A percentile compares a stretch with the other conserved stretches of the same genome.
These are phyloP conservation scores for Pasiphila rectangulata DNA, from an alignment of 2,888 invertebrate species.

Conservation along the genomic window DNA sequence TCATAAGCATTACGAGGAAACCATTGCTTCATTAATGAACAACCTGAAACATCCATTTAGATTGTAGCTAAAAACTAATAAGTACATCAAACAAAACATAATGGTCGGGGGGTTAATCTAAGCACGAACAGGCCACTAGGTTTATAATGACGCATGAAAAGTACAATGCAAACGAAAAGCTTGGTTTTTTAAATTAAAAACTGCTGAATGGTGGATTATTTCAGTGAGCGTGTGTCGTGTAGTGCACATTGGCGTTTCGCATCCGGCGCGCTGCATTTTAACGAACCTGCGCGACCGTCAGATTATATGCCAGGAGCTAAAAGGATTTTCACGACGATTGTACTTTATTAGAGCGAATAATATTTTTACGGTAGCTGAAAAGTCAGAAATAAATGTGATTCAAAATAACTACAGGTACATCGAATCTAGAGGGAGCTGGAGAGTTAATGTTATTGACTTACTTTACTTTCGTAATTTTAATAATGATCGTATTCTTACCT, in stretches of 20 bases:
- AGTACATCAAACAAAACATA: constrained; percentile 32
- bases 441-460: background rate
- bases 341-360: constrained; percentile 9
- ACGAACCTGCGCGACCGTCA: constrained; percentile 45
- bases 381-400: too few relatives aligned
- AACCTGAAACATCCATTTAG: constrained; percentile 29
- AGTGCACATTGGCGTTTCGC: constrained; percentile 58
- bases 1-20: background rate
- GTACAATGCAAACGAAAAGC: constrained; percentile 45
- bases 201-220: constrained; percentile 52
- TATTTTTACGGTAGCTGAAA: constrained; percentile 10
- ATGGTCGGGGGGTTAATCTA: constrained; percentile 26
- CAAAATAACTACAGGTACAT: background rate
- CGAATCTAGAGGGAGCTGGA: background rate
- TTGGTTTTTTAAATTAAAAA: constrained; percentile 56
- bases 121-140: constrained; percentile 27
- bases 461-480: background rate
- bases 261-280: constrained; percentile 67
- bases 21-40: constrained; percentile 19
- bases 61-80: constrained; percentile 27
- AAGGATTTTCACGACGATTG: constrained; percentile 14
- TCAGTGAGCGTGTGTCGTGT: constrained; percentile 49
- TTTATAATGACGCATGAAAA: constrained; percentile 47
- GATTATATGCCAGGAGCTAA: constrained; percentile 27
- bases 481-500: background rate